phyloP scores from a whole-genome alignment of 1,140 invertebrate genomes.

The Globodera rostochiensis region DNA sequence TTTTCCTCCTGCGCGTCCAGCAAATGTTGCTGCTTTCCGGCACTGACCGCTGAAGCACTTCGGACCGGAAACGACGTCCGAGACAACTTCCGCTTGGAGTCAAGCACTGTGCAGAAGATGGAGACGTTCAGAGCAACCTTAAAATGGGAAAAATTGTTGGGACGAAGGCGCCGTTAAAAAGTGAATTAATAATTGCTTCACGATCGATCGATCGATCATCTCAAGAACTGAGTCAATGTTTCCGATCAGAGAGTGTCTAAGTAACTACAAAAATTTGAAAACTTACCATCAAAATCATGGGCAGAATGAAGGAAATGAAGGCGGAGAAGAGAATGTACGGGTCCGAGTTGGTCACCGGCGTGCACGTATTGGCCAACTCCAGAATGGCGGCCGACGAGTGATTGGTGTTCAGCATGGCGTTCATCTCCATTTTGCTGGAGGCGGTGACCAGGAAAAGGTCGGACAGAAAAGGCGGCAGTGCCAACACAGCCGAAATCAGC shows the following conservation, averaged over 20 bases:
- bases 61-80: conserved; percentile 17
- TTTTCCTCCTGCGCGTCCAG: not conserved
- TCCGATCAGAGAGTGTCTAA: too few species aligned
- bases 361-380: conserved; percentile 37
- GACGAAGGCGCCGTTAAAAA: too few species aligned
- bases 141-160: not conserved
- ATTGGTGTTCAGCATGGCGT: conserved; percentile 19
- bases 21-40: conserved; percentile 13
- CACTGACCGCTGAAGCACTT: conserved; percentile 9
- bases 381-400: conserved; percentile 29
- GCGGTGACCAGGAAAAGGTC: conserved; percentile 49
- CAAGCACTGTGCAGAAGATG: conserved; percentile 56
- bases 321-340: conserved; percentile 64
- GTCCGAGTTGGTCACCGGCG: conserved; percentile 52
- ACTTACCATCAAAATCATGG: conserved; percentile 58
- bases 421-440: not conserved
- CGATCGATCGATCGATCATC: not conserved
- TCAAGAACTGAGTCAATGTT: too few species aligned
- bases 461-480: conserved; percentile 51
- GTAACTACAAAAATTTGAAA: not conserved
- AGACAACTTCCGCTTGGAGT: conserved; percentile 38
- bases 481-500: conserved; percentile 54
- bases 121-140: conserved; percentile 52
- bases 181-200: not conserved
- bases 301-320: conserved; percentile 58